Conservation (phyloP, 2,113 vertebrate genomes). For the Kryptolebias marmoratus region DNA sequence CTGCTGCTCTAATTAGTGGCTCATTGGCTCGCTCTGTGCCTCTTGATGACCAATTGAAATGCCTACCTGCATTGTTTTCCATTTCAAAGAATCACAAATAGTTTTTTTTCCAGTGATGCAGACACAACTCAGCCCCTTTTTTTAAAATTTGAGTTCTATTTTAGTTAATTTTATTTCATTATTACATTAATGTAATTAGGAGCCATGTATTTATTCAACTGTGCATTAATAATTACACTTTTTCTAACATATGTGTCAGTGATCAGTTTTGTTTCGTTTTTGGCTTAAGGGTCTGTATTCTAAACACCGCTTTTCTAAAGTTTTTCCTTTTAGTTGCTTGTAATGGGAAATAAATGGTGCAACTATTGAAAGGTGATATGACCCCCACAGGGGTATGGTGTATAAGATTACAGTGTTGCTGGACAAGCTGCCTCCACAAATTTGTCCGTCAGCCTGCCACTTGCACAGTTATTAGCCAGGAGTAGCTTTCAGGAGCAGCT, state of each 20-base stretch:
- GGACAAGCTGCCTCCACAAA: conserved; percentile 11
- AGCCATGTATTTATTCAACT: too few species aligned
- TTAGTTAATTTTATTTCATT: too few species aligned
- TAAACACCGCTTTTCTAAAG: background rate
- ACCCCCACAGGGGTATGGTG: background rate
- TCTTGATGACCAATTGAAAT: background rate
- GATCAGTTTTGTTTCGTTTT: background rate
- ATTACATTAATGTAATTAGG: too few species aligned
- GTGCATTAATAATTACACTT: background rate
- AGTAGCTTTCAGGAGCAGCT: conserved; percentile 9
- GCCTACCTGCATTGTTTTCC: background rate
- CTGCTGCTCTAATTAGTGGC: conserved; percentile 7
- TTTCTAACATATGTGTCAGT: background rate
- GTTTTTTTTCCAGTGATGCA: background rate
- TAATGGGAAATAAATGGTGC: background rate
- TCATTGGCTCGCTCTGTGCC: too few species aligned
- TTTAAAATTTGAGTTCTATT: too few species aligned
- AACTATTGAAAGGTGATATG: background rate
- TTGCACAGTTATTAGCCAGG: conserved; percentile 17
- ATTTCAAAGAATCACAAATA: background rate
- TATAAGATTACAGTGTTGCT: conserved; percentile 2
- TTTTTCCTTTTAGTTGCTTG: background rate
- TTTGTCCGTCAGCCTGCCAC: conserved; percentile 2
- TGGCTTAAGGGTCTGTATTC: background rate
- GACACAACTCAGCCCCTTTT: too few species aligned